Evolutionary conservation across 2,113 vertebrate genomes (phyloP).

Genomic region (Toxotes jaculatrix): DNA sequence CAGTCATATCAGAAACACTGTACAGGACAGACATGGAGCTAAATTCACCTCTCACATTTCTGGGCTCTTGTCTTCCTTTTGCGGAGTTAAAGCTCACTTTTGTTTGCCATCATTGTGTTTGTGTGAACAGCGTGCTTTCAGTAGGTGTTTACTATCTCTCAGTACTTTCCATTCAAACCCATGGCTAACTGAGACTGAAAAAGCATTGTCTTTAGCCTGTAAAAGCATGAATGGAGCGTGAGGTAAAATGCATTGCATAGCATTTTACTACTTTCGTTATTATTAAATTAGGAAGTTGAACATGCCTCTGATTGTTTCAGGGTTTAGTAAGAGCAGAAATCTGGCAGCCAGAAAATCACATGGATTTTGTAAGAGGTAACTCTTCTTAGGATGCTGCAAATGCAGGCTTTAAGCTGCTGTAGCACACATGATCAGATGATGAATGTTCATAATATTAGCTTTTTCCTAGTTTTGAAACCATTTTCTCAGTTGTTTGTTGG

Average conservation of each 20-base stretch:
- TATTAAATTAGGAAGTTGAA: slow-evolving; percentile 70
- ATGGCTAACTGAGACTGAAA: slow-evolving; percentile 24
- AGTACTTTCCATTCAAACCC: slow-evolving; percentile 26
- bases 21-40: slow-evolving; percentile 9
- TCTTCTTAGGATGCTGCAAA: slow-evolving; percentile 38
- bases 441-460: neutral
- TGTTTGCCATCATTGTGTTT: slow-evolving; percentile 23
- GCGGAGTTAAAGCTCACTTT: neutral
- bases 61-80: slow-evolving; percentile 12
- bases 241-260: slow-evolving; percentile 12
- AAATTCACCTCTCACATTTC: slow-evolving; percentile 18
- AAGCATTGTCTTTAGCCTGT: slow-evolving; percentile 20
- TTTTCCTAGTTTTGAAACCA: neutral
- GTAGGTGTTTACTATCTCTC: slow-evolving; percentile 1
- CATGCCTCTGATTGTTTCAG: slow-evolving; percentile 58
- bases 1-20: slow-evolving; percentile 49
- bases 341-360: slow-evolving; percentile 22
- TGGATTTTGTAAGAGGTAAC: slow-evolving; percentile 29
- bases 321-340: slow-evolving; percentile 32
- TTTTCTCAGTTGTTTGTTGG: neutral
- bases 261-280: slow-evolving; percentile 42
- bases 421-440: neutral
- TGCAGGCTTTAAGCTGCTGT: neutral
- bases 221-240: slow-evolving; percentile 25
- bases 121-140: slow-evolving; percentile 13